Evolutionary conservation across 2,113 vertebrate species (phyloP).

Genomic region (Tapirus terrestris): DNA sequence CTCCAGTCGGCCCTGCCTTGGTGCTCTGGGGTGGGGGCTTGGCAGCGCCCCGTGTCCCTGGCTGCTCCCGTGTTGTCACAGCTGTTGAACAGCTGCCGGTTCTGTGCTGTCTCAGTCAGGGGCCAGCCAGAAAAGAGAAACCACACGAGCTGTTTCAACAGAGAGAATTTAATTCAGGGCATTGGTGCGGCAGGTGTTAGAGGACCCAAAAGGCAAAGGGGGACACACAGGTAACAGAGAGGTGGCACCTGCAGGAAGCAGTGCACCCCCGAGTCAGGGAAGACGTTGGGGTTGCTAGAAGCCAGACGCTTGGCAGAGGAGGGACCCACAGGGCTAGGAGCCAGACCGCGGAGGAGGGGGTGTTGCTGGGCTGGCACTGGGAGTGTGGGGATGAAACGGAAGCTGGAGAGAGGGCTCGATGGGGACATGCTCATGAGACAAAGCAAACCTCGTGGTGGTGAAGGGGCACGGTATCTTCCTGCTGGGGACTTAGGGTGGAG

Average conservation of each 20-base stretch:
- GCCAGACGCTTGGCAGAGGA: background rate
- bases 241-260: background rate
- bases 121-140: background rate
- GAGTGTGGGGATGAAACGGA: background rate
- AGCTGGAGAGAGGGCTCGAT: background rate
- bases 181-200: rapidly evolving
- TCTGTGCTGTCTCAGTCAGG: background rate
- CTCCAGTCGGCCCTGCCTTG: rapidly evolving
- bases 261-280: too few species aligned
- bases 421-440: background rate
- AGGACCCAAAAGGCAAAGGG: too few species aligned
- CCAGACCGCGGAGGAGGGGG: background rate
- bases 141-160: background rate
- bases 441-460: rapidly evolving
- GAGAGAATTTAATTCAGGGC: background rate
- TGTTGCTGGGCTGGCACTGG: background rate
- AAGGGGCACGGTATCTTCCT: background rate
- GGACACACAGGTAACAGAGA: background rate
- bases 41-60: background rate
- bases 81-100: slow-evolving; percentile 42
- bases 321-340: background rate
- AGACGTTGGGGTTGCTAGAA: background rate
- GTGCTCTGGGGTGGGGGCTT: background rate
- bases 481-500: rapidly evolving
- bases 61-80: background rate